Percentiles rank a stretch among this genome's conserved stretches.
These are phyloP conservation scores for Zootermopsis nevadensis DNA, from an alignment of 2,888 invertebrate genomes.

Conservation along the genomic window DNA sequence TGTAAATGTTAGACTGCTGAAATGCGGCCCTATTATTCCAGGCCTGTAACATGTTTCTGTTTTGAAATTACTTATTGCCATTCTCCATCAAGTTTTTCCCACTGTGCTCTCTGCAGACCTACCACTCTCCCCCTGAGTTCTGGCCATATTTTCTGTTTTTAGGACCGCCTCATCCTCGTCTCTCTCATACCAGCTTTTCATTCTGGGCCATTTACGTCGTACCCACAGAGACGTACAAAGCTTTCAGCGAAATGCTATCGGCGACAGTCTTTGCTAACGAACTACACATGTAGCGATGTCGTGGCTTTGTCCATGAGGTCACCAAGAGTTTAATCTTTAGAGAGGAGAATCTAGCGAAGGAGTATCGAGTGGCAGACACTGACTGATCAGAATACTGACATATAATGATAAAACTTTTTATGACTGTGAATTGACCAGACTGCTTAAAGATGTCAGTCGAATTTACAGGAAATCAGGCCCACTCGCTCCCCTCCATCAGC, in stretches of 20 bases:
- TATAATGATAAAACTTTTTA: too few species aligned
- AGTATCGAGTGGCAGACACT: not conserved
- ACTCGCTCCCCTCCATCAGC: too few species aligned
- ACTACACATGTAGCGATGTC: constrained; percentile 8
- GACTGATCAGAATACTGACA: too few species aligned
- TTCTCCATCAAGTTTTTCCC: too few species aligned
- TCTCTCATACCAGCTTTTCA: not conserved
- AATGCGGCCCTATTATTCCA: too few species aligned
- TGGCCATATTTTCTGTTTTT: not conserved
- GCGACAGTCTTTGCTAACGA: constrained; percentile 20
- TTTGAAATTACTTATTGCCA: too few species aligned
- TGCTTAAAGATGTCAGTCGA: too few species aligned
- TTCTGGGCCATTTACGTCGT: constrained; percentile 30
- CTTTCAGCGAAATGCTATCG: constrained; percentile 24
- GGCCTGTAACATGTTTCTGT: too few species aligned
- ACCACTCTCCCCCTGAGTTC: not conserved
- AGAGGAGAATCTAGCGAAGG: not conserved
- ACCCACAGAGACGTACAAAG: not conserved
- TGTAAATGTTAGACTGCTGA: too few species aligned
- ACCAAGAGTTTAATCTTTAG: not conserved
- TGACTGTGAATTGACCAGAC: too few species aligned
- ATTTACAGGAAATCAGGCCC: too few species aligned
- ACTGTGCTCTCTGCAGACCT: too few species aligned
- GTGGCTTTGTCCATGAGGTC: not conserved
- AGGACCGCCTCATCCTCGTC: not conserved